Evolutionary conservation across 2,797 vertebrate species (phyloP).

Genomic region (Bovichtus diacanthus): DNA sequence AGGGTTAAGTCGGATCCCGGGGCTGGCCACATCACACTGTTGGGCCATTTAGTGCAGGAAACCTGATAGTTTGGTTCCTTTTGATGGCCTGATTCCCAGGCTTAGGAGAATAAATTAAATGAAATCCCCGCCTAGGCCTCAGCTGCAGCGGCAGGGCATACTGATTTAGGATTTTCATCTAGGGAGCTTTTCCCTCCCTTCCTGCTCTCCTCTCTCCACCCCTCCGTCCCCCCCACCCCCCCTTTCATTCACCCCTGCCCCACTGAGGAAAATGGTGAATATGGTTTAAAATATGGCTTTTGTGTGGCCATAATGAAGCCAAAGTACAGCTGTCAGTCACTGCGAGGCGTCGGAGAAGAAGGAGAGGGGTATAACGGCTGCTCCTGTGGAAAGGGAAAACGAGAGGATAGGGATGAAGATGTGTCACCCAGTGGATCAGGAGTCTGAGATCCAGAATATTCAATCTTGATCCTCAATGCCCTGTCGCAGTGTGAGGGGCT

Average conservation of each 20-base stretch:
- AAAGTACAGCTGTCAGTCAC: slow-evolving; percentile 83
- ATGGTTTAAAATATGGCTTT: slow-evolving; percentile 56
- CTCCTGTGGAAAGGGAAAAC: slow-evolving; percentile 78
- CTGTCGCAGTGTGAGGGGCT: slow-evolving; percentile 43
- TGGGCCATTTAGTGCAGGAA: slow-evolving; percentile 83
- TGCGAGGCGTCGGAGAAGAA: slow-evolving; percentile 36
- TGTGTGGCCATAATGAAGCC: slow-evolving; percentile 86
- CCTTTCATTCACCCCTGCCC: slow-evolving; percentile 16
- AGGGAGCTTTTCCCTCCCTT: slow-evolving; percentile 92
- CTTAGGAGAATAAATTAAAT: slow-evolving; percentile 95
- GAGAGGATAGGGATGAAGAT: slow-evolving; percentile 32
- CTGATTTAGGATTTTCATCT: slow-evolving; percentile 95
- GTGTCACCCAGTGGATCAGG: slow-evolving; percentile 77
- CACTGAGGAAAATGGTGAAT: slow-evolving; percentile 50
- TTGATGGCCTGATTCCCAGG: slow-evolving; percentile 87
- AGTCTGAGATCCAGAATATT: slow-evolving; percentile 56
- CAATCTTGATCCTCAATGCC: slow-evolving; percentile 62
- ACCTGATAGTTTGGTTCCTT: slow-evolving; percentile 88
- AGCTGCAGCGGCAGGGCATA: slow-evolving; percentile 89
- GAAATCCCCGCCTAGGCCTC: slow-evolving; percentile 87
- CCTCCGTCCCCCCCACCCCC: slow-evolving; percentile 2
- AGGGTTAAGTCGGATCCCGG: slow-evolving; percentile 77
- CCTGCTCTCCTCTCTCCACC: slow-evolving; percentile 45
- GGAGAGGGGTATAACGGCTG: slow-evolving; percentile 77
- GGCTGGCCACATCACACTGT: slow-evolving; percentile 74